phyloP scores from a whole-genome alignment of 2,113 vertebrate species.

The Cyphomyrus plagiostoma region DNA sequence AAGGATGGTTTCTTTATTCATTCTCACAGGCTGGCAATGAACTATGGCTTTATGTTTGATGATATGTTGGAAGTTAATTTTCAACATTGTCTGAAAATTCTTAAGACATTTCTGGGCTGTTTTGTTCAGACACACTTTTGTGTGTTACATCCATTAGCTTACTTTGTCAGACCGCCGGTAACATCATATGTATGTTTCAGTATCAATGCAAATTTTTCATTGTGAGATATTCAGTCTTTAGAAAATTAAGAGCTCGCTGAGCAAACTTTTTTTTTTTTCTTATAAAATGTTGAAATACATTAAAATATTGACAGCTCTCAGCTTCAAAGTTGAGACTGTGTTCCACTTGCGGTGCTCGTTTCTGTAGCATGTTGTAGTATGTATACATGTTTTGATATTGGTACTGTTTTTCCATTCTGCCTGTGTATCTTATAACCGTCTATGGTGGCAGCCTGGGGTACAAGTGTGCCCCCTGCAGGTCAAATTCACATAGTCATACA shows the following conservation, averaged over 20 bases:
- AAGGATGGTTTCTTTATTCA: not conserved
- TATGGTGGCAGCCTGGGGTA: not conserved
- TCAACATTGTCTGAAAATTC: not conserved
- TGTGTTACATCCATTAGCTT: not conserved
- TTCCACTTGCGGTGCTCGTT: not conserved
- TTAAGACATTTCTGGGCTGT: not conserved
- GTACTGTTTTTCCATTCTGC: not conserved
- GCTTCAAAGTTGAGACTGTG: not conserved
- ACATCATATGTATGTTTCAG: not conserved
- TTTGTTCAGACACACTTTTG: not conserved
- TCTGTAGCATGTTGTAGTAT: not conserved
- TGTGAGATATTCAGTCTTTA: not conserved
- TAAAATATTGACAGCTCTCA: not conserved
- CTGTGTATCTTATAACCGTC: not conserved
- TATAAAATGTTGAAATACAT: not conserved
- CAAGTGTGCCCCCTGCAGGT: not conserved
- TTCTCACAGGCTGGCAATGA: not conserved
- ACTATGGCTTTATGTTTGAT: not conserved
- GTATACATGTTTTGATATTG: not conserved
- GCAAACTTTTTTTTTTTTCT: not conserved
- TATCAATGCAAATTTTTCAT: not conserved
- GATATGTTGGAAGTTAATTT: not conserved
- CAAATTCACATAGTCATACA: not conserved
- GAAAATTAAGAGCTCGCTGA: not conserved
- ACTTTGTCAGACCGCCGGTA: not conserved